A percentile compares a stretch with the other conserved stretches of the same genome.
Conservation (phyloP, 2,113 vertebrate species). For the Eublepharis macularius region DNA sequence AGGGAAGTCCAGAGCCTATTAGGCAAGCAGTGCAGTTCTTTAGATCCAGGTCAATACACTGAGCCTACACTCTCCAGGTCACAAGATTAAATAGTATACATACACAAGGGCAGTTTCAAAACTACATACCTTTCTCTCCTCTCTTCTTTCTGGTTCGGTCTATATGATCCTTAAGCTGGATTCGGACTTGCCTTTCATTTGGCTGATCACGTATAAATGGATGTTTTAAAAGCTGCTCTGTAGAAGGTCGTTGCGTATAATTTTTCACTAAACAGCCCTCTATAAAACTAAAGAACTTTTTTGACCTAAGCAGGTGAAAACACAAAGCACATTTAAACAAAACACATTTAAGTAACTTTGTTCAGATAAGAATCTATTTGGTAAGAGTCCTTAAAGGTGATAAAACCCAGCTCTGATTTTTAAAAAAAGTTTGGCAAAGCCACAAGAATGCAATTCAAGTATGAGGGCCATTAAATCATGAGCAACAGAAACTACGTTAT, state of each 20-base stretch:
- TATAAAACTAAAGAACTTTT: conserved; percentile 99
- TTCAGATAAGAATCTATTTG: not conserved
- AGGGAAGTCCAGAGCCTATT: not conserved
- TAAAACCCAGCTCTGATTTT: conserved; percentile 24
- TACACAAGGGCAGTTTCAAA: conserved; percentile 10
- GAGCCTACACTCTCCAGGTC: too few relatives aligned
- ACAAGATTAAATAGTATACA: not conserved
- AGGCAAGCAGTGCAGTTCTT: not conserved
- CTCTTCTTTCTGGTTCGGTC: conserved; percentile 98
- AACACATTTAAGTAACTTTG: conserved; percentile 16
- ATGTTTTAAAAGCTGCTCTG: conserved; percentile 95
- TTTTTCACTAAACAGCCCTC: conserved; percentile 99
- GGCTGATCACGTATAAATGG: conserved; percentile 98
- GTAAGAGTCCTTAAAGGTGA: not conserved
- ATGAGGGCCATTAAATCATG: not conserved
- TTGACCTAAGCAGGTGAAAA: conserved; percentile 81
- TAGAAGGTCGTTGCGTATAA: conserved; percentile 94
- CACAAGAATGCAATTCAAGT: not conserved
- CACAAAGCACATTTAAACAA: not conserved
- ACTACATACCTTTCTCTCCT: conserved; percentile 91
- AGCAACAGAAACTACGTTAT: not conserved
- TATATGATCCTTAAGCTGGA: conserved; percentile 99
- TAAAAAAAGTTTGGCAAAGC: conserved; percentile 12
- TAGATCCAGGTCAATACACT: not conserved
- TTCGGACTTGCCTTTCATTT: conserved; percentile 97